phyloP scores from a whole-genome alignment of 2,797 vertebrate species.

The Channallabes apus region DNA sequence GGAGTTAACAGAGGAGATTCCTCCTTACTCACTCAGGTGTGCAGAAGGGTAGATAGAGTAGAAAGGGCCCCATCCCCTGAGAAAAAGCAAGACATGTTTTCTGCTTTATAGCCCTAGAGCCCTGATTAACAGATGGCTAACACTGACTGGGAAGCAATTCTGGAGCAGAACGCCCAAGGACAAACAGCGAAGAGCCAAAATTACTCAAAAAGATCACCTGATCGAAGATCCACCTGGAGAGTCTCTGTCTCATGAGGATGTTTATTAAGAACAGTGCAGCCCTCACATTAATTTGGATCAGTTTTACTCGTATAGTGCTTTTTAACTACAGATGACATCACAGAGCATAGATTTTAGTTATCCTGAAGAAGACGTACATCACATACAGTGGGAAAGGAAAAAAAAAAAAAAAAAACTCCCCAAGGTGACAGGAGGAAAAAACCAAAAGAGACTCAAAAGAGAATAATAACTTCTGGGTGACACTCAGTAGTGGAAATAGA shows the following conservation, averaged over 20 bases:
- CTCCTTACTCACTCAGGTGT: slow-evolving; percentile 5
- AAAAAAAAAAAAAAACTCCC: neutral
- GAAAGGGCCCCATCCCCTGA: slow-evolving; percentile 6
- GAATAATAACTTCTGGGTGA: neutral
- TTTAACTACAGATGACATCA: neutral
- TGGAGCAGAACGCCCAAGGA: no score
- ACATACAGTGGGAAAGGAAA: neutral
- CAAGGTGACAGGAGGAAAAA: neutral
- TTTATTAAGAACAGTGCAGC: neutral
- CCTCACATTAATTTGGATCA: neutral
- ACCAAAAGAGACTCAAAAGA: neutral
- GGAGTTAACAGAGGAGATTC: neutral
- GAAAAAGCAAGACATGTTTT: slow-evolving; percentile 6
- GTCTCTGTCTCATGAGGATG: neutral
- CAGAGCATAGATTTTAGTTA: neutral
- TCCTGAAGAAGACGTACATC: neutral
- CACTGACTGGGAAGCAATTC: no score
- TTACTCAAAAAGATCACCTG: slow-evolving; percentile 27
- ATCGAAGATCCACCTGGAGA: neutral
- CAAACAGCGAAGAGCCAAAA: slow-evolving; percentile 39
- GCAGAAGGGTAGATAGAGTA: slow-evolving; percentile 6
- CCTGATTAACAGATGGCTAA: slow-evolving; percentile 53
- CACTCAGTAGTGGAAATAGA: neutral
- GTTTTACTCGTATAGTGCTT: neutral
- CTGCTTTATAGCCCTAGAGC: slow-evolving; percentile 38